Evolutionary conservation across 2,797 vertebrate genomes (phyloP), one percentile per base, ranked within the genome.

Genomic region (Rhinella marina): DNA sequence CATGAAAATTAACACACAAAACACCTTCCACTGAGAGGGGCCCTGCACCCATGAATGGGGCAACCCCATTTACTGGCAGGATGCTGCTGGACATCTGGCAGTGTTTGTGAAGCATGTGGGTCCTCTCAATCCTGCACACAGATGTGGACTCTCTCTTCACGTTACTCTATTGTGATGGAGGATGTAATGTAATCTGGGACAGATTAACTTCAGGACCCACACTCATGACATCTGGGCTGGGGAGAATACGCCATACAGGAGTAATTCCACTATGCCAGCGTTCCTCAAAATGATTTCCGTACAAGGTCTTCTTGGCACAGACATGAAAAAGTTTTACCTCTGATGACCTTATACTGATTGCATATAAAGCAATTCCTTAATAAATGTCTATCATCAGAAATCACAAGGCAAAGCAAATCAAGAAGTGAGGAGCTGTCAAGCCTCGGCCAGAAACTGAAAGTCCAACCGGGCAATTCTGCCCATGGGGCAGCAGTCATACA

Each of bases 1-100:
- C 56, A 3, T 85, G 84, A 66, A 78, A 85, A 66, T 56, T 21
- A 52, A 85, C 61, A 77, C 64, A n/a, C 25, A 78, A 78, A 85
- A 85, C 73, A 78, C 73, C 84, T 77, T 57, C 50, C 25, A 85
- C 21, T 62, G 13, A 70, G 16, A 41, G 76, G 9, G 85, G 76
- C 76, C 61, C 52, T 7, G 29, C 68, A 29, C 25, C 19, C 21
- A 32, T 32, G 7, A 78, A 52, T 56, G 73, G 59, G 75, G 57
- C 75, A 66, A 77, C 13, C 56, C 70, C 70, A 72, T 84, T 64
- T 52, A 54, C 57, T 27, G 64, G n/a, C 72, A 64, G 59, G 77
- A 76, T 17, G 50, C 23, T 57, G 59, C 19, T 29, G 32, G 84
- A 85, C 61, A 78, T 85, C 73, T 85, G 73, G 84, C 59, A 78